A percentile compares a stretch with the other conserved stretches of the same genome.
Conservation (phyloP, 2,113 vertebrate species). For the Ciconia stormi region DNA sequence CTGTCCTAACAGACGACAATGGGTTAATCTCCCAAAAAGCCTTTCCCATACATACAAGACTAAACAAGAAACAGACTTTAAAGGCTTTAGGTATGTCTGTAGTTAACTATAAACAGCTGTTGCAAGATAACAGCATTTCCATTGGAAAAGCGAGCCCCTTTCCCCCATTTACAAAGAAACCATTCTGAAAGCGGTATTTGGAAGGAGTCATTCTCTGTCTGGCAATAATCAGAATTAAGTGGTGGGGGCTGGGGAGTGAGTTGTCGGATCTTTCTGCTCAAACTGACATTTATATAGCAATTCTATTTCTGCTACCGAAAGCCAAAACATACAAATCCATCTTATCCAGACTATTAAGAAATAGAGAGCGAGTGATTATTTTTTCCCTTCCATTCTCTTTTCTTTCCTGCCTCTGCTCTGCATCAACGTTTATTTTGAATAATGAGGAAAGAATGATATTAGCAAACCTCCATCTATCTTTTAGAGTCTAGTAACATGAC, state of each 20-base stretch:
- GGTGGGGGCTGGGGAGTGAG: background rate
- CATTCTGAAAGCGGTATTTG: conserved; percentile 57
- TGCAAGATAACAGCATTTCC: conserved; percentile 75
- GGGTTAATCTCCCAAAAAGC: conserved; percentile 58
- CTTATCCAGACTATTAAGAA: conserved; percentile 52
- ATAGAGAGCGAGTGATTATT: background rate
- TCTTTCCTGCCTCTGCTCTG: background rate
- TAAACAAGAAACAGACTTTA: conserved; percentile 69
- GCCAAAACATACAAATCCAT: conserved; percentile 61
- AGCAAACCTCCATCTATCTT: background rate
- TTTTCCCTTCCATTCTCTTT: background rate
- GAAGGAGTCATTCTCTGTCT: conserved; percentile 42
- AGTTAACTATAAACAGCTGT: conserved; percentile 82
- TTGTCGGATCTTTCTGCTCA: conserved; percentile 48
- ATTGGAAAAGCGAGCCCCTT: conserved; percentile 63
- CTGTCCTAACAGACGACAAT: background rate
- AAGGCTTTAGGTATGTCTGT: conserved; percentile 70
- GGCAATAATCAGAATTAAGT: conserved; percentile 66
- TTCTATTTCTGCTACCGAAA: conserved; percentile 64
- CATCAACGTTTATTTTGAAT: conserved; percentile 11
- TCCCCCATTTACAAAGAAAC: conserved; percentile 49
- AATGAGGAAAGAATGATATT: conserved; percentile 20
- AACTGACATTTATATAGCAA: conserved; percentile 63
- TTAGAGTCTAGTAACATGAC: background rate
- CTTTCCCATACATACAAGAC: conserved; percentile 52